Evolutionary conservation across 2,797 vertebrate species (phyloP).

Genomic region (Graptemys geographica): DNA sequence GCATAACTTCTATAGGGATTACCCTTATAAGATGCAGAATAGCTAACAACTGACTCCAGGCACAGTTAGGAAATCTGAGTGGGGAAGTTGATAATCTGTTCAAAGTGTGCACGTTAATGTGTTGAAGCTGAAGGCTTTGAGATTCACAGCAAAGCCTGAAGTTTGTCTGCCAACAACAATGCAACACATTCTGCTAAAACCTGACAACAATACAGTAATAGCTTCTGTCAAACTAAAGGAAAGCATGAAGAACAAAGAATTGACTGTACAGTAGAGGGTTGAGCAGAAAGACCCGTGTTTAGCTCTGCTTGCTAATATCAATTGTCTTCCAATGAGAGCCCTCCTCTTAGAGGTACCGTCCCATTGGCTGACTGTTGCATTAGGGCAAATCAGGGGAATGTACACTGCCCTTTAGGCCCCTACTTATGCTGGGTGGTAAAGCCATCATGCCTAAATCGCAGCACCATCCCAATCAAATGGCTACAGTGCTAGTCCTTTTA

Average conservation of each 20-base stretch:
- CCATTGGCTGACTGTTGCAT: not conserved
- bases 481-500: not conserved
- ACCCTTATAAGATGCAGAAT: not conserved
- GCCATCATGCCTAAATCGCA: not conserved
- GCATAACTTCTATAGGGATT: not conserved
- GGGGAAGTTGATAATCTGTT: not conserved
- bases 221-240: not conserved
- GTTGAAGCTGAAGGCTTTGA: not conserved
- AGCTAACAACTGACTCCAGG: not conserved
- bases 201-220: conserved; percentile 14
- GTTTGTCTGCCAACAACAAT: not conserved
- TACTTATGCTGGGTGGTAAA: not conserved
- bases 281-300: not conserved
- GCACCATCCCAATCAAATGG: not conserved
- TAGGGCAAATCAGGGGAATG: not conserved
- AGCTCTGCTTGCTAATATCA: not conserved
- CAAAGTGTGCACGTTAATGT: not conserved
- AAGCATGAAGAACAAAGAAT: not conserved
- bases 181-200: not conserved
- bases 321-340: not conserved
- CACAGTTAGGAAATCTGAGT: not conserved
- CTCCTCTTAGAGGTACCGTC: not conserved
- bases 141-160: not conserved
- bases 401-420: not conserved
- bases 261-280: not conserved